Evolutionary conservation across 1,140 invertebrate species (phyloP).

Genomic region (Metaphire vulgaris): DNA sequence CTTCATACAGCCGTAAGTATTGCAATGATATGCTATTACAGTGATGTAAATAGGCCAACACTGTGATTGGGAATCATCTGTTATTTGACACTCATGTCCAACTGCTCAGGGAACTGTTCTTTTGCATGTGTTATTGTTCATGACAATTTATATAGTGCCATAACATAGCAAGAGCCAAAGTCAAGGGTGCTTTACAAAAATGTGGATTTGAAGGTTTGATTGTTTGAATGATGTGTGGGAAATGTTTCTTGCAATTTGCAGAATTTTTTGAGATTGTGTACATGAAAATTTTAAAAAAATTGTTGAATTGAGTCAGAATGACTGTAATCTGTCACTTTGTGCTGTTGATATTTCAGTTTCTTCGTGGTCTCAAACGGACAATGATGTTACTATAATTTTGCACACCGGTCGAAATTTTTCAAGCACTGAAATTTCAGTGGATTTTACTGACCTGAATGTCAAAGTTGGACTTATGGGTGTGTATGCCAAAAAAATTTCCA

Average conservation of each 20-base stretch:
- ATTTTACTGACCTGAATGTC: background rate
- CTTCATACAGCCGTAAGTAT: no score
- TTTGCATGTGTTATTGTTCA: no score
- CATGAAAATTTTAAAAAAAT: no score
- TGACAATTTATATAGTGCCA: no score
- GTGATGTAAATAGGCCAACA: no score
- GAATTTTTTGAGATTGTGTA: no score
- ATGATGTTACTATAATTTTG: background rate
- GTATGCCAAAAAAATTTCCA: background rate
- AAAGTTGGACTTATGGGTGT: background rate
- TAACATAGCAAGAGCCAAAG: background rate
- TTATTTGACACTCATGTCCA: no score
- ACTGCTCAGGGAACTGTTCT: no score
- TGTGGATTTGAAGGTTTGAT: background rate
- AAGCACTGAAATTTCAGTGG: background rate
- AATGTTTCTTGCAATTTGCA: background rate
- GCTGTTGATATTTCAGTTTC: background rate
- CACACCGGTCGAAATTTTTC: background rate
- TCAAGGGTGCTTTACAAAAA: background rate
- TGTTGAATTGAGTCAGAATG: background rate
- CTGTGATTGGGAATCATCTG: no score
- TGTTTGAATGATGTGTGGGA: background rate
- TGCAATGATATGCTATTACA: no score
- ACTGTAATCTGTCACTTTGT: background rate
- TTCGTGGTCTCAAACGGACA: background rate